Conservation (phyloP, 2,113 vertebrate species). For the Aleadryas rufinucha region DNA sequence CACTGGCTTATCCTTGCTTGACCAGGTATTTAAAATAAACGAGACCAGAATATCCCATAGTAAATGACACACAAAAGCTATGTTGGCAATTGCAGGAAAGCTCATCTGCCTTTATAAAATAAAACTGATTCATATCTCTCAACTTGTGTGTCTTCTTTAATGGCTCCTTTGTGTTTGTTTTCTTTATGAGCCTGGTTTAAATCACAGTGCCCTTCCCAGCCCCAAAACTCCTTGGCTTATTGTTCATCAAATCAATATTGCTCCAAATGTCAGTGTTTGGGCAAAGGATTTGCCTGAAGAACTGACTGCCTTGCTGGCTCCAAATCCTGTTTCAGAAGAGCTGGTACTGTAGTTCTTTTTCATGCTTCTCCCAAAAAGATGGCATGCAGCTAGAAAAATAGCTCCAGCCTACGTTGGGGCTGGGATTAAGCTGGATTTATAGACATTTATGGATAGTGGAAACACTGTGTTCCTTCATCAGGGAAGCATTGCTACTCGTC, state of each 20-base stretch:
- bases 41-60: conserved; percentile 21
- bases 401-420: not conserved
- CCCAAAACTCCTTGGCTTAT: not conserved
- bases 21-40: conserved; percentile 66
- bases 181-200: not conserved
- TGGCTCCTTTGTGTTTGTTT: conserved; percentile 2
- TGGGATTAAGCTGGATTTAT: not conserved
- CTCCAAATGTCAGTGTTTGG: not conserved
- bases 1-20: conserved; percentile 67
- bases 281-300: not conserved
- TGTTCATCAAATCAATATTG: not conserved
- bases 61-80: conserved; percentile 60
- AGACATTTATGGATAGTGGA: not conserved
- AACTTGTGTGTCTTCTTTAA: conserved; percentile 46
- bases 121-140: conserved; percentile 71
- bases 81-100: conserved; percentile 65
- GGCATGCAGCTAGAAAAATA: conserved; percentile 5
- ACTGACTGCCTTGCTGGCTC: not conserved
- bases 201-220: not conserved
- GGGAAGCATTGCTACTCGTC: not conserved
- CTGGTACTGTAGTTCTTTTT: not conserved
- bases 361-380: not conserved
- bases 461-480: not conserved
- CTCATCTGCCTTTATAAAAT: conserved; percentile 76
- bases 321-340: not conserved